Evolutionary conservation across 2,797 vertebrate species (phyloP).

Genomic region (Phataginus tetradactyla): DNA sequence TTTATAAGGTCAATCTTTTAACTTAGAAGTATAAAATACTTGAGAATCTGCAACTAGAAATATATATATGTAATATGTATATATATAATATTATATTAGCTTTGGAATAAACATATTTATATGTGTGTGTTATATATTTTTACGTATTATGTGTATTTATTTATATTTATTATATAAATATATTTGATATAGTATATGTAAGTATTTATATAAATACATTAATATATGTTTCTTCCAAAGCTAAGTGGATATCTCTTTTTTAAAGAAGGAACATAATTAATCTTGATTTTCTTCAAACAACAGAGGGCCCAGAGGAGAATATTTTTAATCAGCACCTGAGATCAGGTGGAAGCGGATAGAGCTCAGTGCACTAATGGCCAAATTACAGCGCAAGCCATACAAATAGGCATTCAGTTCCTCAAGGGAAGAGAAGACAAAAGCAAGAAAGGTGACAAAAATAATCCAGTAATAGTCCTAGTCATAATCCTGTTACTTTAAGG

Average conservation of each 20-base stretch:
- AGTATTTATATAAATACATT: not conserved
- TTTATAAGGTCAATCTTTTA: conserved; percentile 4
- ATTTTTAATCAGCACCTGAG: conserved; percentile 48
- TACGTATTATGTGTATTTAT: too few species aligned
- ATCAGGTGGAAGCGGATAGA: conserved; percentile 46
- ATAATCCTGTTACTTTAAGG: conserved; percentile 41
- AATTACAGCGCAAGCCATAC: conserved; percentile 50
- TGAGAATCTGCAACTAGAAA: not conserved
- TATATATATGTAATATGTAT: not conserved
- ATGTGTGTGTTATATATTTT: not conserved
- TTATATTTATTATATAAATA: too few species aligned
- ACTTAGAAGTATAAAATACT: not conserved
- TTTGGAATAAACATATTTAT: too few species aligned
- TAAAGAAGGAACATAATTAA: conserved; percentile 56
- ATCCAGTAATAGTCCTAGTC: not conserved
- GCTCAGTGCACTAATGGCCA: conserved; percentile 27
- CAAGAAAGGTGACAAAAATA: conserved; percentile 3
- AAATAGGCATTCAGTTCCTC: conserved; percentile 23
- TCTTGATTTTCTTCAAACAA: conserved; percentile 43
- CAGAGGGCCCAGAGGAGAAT: conserved; percentile 32
- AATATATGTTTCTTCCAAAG: conserved; percentile 4
- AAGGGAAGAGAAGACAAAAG: conserved; percentile 58
- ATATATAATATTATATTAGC: not conserved
- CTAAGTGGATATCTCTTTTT: conserved; percentile 16
- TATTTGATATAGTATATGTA: not conserved